These are phyloP conservation scores for Bombus consobrinus DNA, from an alignment of 1,140 invertebrate genomes.

Conservation along the genomic window DNA sequence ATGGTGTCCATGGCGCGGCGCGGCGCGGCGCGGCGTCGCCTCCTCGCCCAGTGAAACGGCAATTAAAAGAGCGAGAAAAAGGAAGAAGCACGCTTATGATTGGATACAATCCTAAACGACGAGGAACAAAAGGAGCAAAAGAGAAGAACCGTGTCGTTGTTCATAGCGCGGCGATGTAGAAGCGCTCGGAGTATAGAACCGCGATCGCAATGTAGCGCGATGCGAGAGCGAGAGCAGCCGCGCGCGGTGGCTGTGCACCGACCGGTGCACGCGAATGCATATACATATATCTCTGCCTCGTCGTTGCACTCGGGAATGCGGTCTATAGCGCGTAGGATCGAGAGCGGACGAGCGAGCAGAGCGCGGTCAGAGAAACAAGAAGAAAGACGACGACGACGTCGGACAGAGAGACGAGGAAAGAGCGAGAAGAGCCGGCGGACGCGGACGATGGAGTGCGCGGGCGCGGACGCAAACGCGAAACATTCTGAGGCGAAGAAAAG, in stretches of 20 bases:
- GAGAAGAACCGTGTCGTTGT: not conserved
- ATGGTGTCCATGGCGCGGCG: no score
- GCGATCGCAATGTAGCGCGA: constrained; percentile 42
- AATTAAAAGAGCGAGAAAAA: constrained; percentile 3
- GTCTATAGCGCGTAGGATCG: constrained; percentile 72
- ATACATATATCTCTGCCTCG: constrained; percentile 71
- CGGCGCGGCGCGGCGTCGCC: no score
- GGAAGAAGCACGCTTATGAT: not conserved
- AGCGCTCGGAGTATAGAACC: constrained; percentile 17
- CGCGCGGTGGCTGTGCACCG: constrained; percentile 56
- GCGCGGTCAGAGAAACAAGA: constrained; percentile 4
- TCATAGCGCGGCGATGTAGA: constrained; percentile 2
- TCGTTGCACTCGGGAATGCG: constrained; percentile 72
- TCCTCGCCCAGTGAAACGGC: not conserved
- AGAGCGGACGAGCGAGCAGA: constrained; percentile 63
- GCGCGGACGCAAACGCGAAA: constrained; percentile 6
- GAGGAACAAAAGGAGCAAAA: not conserved
- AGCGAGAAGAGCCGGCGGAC: constrained; percentile 38
- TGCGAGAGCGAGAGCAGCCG: not conserved
- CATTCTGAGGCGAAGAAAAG: not conserved
- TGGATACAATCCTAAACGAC: not conserved
- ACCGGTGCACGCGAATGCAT: constrained; percentile 71
- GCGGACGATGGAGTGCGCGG: not conserved
- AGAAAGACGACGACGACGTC: constrained; percentile 22
- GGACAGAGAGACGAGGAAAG: constrained; percentile 27